Base-by-base conservation (phyloP, 2,797 vertebrate species). In the Megaceryle alcyon region DNA sequence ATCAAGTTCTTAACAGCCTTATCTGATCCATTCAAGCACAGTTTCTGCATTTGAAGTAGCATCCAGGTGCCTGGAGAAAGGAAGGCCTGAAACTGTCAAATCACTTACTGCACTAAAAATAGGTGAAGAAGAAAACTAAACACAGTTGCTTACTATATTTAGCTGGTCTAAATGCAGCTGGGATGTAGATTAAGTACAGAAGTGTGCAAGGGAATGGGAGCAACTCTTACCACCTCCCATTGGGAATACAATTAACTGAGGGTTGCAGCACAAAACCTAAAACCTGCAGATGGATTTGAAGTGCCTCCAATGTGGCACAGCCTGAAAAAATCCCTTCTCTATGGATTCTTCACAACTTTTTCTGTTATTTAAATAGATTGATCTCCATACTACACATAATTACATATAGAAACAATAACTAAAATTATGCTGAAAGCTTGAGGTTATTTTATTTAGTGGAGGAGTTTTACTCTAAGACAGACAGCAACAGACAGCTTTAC, bases 41-140 rank as follows among this genome's bases (percentile, higher is more conserved):
- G 20, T 11, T 13, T 59, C 31, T 90, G 46, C 43, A 81, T 69
- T 54, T 93, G 86, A 87, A 95, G 61, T 37, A 94, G 70, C 73
- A 89, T 39, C 29, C 88, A 79, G 66, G 49, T 92, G 57, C 65
- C 61, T 75, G 28, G 13, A 91, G 64, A 82, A 85, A 87, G 56
- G 64, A 80, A 78, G n/a, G 21, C 26, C 61, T 90, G 65, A 92
- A 94, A 89, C 26, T 82, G 21, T 41, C 69, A 75, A 89, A 86
- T 60, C 60, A 79, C 57, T 86, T 73, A 43, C 65, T 54, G 49
- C 41, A 78, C 71, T 80, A 85, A 93, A 93, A 92, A 87, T 53
- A 87, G 51, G 78, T 85, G 29, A 89, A 92, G 39, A 94, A 92
- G 59, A 91, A 91, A 77, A 82, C 44, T 66, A 82, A 70, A 80